phyloP scores from a whole-genome alignment of 2,113 vertebrate genomes.

The Argyrosomus japonicus region DNA sequence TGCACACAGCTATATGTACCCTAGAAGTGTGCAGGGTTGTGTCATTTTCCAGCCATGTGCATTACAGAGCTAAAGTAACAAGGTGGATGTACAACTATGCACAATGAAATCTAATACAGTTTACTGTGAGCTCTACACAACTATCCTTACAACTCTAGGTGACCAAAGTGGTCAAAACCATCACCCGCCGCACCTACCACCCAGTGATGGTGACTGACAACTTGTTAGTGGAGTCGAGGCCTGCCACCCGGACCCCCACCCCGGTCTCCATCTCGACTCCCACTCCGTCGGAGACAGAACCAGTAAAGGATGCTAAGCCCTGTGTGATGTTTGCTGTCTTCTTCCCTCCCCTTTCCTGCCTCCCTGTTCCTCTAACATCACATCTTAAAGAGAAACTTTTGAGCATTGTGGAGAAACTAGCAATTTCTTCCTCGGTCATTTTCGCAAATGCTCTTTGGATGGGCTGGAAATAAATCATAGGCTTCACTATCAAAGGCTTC shows the following conservation, averaged over 20 bases:
- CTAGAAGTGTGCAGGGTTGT: background rate
- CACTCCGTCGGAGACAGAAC: constrained; percentile 44
- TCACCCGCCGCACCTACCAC: constrained; percentile 74
- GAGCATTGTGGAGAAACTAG: constrained; percentile 1
- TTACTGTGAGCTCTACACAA: constrained; percentile 7
- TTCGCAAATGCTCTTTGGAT: background rate
- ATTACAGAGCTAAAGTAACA: background rate
- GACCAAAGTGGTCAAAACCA: constrained; percentile 80
- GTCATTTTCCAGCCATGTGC: background rate
- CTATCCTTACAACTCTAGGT: constrained; percentile 65
- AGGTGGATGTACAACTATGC: background rate
- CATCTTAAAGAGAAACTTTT: constrained; percentile 19
- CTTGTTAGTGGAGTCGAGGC: constrained; percentile 60
- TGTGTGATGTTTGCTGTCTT: constrained; percentile 45
- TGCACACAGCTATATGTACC: background rate
- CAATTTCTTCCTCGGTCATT: background rate
- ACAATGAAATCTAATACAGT: background rate
- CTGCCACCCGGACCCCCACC: constrained; percentile 58
- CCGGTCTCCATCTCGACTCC: constrained; percentile 41
- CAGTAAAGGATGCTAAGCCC: constrained; percentile 66
- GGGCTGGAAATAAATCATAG: constrained; percentile 27
- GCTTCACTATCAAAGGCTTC: constrained; percentile 23
- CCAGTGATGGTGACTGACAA: constrained; percentile 60
- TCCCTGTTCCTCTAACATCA: background rate
- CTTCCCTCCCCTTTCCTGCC: background rate